Conservation (phyloP, 2,113 vertebrate species). For the Neogale vison region DNA sequence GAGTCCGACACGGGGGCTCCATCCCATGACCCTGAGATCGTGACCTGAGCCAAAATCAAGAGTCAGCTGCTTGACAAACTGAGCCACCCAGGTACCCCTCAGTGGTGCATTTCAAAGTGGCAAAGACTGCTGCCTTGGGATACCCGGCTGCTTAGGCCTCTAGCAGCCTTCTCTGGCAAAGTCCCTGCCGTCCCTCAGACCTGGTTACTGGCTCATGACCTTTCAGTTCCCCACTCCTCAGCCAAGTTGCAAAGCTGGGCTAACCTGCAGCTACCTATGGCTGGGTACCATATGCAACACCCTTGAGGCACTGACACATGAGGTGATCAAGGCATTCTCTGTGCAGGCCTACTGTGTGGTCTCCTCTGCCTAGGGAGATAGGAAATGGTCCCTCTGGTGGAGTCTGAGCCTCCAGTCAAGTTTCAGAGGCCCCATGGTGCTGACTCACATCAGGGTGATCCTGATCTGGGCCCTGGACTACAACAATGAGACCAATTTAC, state of each 20-base stretch:
- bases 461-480: neutral
- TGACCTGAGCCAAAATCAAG: neutral
- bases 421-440: neutral
- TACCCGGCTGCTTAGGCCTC: neutral
- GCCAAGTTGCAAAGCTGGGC: neutral
- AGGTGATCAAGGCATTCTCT: neutral
- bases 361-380: neutral
- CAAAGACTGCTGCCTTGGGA: neutral
- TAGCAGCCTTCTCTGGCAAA: neutral
- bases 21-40: neutral
- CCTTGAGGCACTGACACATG: neutral
- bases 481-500: neutral
- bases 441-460: neutral
- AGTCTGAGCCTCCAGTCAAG: neutral
- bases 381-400: neutral
- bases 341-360: neutral
- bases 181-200: neutral
- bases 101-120: neutral
- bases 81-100: neutral
- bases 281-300: neutral
- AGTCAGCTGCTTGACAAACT: neutral
- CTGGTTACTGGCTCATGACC: neutral
- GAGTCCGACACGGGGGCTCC: neutral
- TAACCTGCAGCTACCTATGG: neutral
- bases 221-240: neutral